Evolutionary conservation across 2,888 invertebrate genomes (phyloP).

Genomic region (Limnephilus lunatus): DNA sequence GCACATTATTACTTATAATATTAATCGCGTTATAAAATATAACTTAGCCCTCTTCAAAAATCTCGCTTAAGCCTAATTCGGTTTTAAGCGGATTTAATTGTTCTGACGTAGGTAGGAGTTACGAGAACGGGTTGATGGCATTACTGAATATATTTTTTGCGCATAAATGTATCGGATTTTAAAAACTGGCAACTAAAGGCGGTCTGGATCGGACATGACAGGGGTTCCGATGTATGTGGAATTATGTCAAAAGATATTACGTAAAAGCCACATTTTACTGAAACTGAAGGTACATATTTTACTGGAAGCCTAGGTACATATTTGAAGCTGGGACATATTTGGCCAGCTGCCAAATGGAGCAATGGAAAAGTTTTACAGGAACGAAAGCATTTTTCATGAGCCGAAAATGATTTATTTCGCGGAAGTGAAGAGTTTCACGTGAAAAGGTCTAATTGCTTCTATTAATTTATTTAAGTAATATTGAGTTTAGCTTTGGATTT

Average conservation of each 20-base stretch:
- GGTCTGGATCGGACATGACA: conserved; percentile 51
- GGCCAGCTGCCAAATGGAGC: conserved; percentile 42
- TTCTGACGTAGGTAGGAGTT: conserved; percentile 35
- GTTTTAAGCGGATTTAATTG: conserved; percentile 47
- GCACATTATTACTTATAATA: background rate
- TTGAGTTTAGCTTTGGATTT: background rate
- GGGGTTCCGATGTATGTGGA: conserved; percentile 44
- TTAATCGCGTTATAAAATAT: background rate
- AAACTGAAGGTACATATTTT: background rate
- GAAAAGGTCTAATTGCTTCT: conserved; percentile 12
- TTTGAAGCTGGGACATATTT: conserved; percentile 11
- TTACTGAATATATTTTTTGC: conserved; percentile 31
- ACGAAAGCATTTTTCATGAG: conserved; percentile 33
- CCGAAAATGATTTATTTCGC: conserved; percentile 9
- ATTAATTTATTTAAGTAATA: background rate
- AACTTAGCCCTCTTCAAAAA: conserved; percentile 33
- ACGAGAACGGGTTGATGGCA: conserved; percentile 18
- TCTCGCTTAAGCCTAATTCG: background rate
- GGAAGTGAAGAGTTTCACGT: background rate
- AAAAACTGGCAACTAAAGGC: conserved; percentile 29
- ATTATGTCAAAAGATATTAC: conserved; percentile 51
- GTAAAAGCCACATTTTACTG: conserved; percentile 40
- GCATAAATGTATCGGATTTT: conserved; percentile 34
- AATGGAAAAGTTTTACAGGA: conserved; percentile 42
- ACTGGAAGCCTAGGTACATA: background rate